A percentile compares a stretch with the other conserved stretches of the same genome.
Evolutionary conservation across 2,797 vertebrate genomes (phyloP).

Genomic region (Chiloscyllium punctatum): DNA sequence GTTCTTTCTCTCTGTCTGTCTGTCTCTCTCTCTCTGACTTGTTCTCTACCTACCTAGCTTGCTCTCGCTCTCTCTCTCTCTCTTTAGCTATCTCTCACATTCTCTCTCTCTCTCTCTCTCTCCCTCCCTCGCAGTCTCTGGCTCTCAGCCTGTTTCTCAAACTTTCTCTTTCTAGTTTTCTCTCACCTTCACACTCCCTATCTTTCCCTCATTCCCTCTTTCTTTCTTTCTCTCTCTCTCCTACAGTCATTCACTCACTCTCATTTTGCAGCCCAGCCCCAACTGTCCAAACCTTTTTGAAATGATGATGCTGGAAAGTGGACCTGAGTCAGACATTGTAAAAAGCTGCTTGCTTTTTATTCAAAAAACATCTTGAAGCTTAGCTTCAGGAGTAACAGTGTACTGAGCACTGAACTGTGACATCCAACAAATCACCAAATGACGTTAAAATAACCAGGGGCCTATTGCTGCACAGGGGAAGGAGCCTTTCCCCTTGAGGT

Average conservation of each 20-base stretch:
- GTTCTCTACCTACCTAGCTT: too few relatives aligned
- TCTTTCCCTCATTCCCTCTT: background rate
- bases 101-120: too few relatives aligned
- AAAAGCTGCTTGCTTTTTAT: background rate
- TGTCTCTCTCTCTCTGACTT: too few relatives aligned
- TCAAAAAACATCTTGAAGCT: background rate
- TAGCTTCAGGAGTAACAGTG: background rate
- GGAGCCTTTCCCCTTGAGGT: background rate
- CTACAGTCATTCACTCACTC: background rate
- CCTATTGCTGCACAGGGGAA: background rate
- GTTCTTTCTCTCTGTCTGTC: too few relatives aligned
- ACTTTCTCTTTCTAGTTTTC: too few relatives aligned
- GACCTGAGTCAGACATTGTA: background rate
- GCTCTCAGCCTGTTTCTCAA: too few relatives aligned
- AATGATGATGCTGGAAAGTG: background rate
- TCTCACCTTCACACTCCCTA: background rate
- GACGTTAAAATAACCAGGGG: background rate
- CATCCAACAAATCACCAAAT: background rate
- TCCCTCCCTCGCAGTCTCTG: too few relatives aligned
- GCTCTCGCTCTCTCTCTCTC: too few relatives aligned
- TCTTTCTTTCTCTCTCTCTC: background rate
- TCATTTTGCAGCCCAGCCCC: background rate
- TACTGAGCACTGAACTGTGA: background rate
- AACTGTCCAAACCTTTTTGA: background rate
- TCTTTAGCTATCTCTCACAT: too few relatives aligned